Conservation (phyloP, 92 coral and sea anemone genomes). For the Phenganax marumi region DNA sequence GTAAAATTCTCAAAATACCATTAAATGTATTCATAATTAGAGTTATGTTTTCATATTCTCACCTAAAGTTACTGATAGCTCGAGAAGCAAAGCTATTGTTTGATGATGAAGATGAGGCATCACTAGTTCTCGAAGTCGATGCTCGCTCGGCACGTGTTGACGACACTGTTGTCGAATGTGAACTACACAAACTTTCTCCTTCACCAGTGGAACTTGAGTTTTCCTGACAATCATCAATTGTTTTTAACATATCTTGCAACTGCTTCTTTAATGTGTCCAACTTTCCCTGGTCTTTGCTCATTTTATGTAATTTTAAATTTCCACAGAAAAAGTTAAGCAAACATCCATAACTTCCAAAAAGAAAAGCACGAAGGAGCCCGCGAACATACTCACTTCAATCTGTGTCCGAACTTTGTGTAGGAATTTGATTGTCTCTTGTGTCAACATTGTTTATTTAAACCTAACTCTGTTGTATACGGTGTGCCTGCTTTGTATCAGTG, state of each 20-base stretch:
- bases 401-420: too few relatives aligned
- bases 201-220: not conserved
- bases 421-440: too few relatives aligned
- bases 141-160: not conserved
- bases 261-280: not conserved
- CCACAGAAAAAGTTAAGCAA: too few relatives aligned
- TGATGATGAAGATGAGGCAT: not conserved
- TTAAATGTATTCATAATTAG: not conserved
- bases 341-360: too few relatives aligned
- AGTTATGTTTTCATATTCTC: not conserved
- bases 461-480: too few relatives aligned
- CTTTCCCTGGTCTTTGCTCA: not conserved
- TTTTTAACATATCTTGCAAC: not conserved
- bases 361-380: too few relatives aligned
- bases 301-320: too few relatives aligned
- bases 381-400: too few relatives aligned
- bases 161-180: not conserved
- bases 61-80: not conserved
- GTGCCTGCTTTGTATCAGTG: too few relatives aligned
- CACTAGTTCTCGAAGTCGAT: not conserved
- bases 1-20: not conserved
- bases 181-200: not conserved
- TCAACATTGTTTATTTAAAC: too few relatives aligned
- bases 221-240: not conserved
- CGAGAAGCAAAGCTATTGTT: not conserved